Base-by-base conservation (phyloP, 2,888 invertebrate species). In the Aporophyla lueneburgensis region DNA sequence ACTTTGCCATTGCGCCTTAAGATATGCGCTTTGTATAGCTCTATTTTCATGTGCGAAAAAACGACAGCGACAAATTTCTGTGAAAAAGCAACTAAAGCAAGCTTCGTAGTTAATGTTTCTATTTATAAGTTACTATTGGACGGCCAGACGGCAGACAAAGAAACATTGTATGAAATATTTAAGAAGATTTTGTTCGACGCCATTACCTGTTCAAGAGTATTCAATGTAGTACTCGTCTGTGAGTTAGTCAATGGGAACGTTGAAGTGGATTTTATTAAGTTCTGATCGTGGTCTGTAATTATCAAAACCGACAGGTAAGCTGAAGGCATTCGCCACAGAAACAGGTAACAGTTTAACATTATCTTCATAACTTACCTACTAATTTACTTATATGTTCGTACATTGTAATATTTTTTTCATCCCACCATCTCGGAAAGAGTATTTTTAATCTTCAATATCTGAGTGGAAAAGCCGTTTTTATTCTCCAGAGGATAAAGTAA, bases 101-200 rank as follows among this genome's bases (percentile, higher is more conserved):
- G n/a, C n/a, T 49, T 33, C 5, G 19, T 49, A 24, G 7, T 71
- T 12, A 27, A 27, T 27, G 12, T 51, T 65, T 65, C 24, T 24
- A 65, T 33, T 19, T n/a, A 9, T 66, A 51, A 24, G 49, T 19
- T 70, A 19, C 27, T 70, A 33, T 49, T 53, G 16, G 40, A 33
- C 21, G 9, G 14, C 16, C 3, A 68, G 27, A 54, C 24, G 21
- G 24, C 16, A 2, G 16, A 27, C 21, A 12, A n/a, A 27, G 40
- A 71, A 71, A 51, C 33, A 43, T 51, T 59, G 59, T 27, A 51
- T 59, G 5, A 51, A 43, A 40, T 59, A 51, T 59, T 71, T 40
- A 71, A 43, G 51, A 51, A 27, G 51, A 61, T 71, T 71, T 19
- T 61, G 71, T 53, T 58, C 54, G 46, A 16, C 19, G 33, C 9